Evolutionary conservation across 2,797 vertebrate genomes (phyloP), one percentile per base, ranked within the genome.

Genomic region (Sebastes vulpes): DNA sequence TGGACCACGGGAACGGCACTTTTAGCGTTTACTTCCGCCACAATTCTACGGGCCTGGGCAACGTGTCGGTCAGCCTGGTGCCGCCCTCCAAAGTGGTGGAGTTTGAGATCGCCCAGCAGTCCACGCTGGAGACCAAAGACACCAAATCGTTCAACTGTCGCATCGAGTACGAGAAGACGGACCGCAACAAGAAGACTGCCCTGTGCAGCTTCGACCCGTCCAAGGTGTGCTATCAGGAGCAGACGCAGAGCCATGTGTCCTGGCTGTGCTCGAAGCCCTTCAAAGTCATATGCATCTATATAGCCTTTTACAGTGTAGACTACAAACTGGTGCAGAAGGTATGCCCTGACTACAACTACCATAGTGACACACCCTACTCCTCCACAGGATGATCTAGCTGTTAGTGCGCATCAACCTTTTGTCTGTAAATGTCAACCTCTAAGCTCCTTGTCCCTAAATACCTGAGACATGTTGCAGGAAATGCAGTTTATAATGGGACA

Each of bases 281-380:
- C 89, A 99, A 99, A 91, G 98, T 99, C 81, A 99, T 99, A 92
- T 99, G 98, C 95, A 99, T 99, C 94, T 99, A 99, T 91, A 99
- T 99, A 56, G 98, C 98, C 70, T 99, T 99, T 93, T 99, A 99
- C 96, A 99, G 98, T 23, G 96, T 98, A 53, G 98, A 99, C 94
- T 99, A 99, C 90, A 99, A 99, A 97, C 97, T 99, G 92, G 98
- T 99, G 92, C 98, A 99, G 80, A 99, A 99, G 92, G 98, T 99
- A 75, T 99, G 99, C 85, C 99, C 99, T 1, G 99, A 99, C 95
- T 99, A 99, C 89, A 99, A 99, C 90, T 99, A 99, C 92, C 99
- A 99, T 90, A 99, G 98, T 0, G 98, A 99, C 94, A 99, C 97
- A 8, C 98, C 98, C 0, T 99, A 99, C 91, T 96, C 98, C 87